Base-by-base conservation (phyloP, 2,888 invertebrate genomes). In the Erebia aethiops region DNA sequence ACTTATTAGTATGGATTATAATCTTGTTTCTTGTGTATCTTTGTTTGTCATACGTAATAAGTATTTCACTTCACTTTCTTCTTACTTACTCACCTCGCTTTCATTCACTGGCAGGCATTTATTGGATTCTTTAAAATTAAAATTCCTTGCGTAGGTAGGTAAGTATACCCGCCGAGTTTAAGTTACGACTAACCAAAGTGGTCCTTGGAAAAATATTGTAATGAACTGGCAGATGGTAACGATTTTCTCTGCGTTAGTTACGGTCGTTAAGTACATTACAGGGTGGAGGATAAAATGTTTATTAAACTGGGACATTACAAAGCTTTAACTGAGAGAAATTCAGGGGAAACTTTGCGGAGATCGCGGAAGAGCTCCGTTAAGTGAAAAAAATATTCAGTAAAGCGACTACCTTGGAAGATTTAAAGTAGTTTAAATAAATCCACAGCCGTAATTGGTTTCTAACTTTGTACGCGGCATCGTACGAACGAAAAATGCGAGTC, bases 281-380 rank as follows among this genome's bases (percentile, higher is more conserved):
- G 21, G 43, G 49, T 62, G 21, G 49, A 46, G 49, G 46, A 62
- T 62, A 62, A 62, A 62, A 62, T 62, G 49, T 62, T 62, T 62
- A 62, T 49, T 62, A 62, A 62, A 62, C 62, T 62, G 62, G 46
- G 62, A 62, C 62, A 49, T 62, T 62, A 62, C 21, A 49, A 62
- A 49, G 62, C 62, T 49, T 46, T 62, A 62, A 46, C 62, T 21
- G 49, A 7, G 62, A 62, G 49, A 62, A 62, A 62, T 62, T 49
- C 21, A 62, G 49, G 49, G 62, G 49, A 61, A 62, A 49, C 62
- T 62, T 21, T 21, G 62, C 62, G 49, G 46, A 62, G 62, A 62
- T 62, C 49, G 62, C 62, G 49, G 49, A 62, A 62, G 62, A 18
- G 62, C 46, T 62, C 21, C 62, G 49, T 49, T 62, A 46, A 21